Conservation (phyloP, 2,888 invertebrate genomes). For the Pimpla rufipes region DNA sequence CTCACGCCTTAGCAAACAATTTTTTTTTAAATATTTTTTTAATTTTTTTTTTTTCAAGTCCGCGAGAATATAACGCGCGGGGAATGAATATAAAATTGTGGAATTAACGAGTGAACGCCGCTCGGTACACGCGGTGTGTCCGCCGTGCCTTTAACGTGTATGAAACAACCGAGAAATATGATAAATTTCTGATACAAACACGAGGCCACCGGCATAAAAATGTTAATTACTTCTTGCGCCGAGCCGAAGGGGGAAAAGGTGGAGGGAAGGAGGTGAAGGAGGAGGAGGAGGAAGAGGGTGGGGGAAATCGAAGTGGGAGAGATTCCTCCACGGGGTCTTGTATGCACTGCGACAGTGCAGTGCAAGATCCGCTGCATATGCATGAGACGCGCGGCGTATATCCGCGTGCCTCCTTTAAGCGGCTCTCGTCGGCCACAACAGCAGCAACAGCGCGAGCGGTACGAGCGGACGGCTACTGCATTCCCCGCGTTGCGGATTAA, state of each 20-base stretch:
- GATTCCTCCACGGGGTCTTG: constrained; percentile 60
- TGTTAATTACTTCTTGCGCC: constrained; percentile 71
- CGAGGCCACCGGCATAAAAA: constrained; percentile 69
- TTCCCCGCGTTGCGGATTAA: constrained; percentile 45
- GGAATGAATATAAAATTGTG: constrained; percentile 40
- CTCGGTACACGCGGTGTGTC: constrained; percentile 38
- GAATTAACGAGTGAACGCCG: constrained; percentile 61
- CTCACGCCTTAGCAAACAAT: not conserved
- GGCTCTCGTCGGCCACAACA: constrained; percentile 32
- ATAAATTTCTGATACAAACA: constrained; percentile 70
- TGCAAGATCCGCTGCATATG: constrained; percentile 68
- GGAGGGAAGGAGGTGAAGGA: constrained; percentile 38
- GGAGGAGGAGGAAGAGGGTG: constrained; percentile 27
- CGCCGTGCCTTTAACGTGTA: constrained; percentile 11
- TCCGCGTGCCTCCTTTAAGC: constrained; percentile 54
- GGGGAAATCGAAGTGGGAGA: constrained; percentile 66
- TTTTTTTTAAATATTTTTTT: not conserved
- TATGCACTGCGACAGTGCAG: constrained; percentile 66
- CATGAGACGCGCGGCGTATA: constrained; percentile 64
- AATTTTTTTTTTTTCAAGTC: not conserved
- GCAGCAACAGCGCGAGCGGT: constrained; percentile 18
- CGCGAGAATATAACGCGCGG: constrained; percentile 19
- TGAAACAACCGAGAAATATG: constrained; percentile 67
- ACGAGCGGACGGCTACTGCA: constrained; percentile 41
- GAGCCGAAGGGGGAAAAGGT: constrained; percentile 35